Conservation (phyloP, 2,113 vertebrate species). For the Zootoca vivipara region DNA sequence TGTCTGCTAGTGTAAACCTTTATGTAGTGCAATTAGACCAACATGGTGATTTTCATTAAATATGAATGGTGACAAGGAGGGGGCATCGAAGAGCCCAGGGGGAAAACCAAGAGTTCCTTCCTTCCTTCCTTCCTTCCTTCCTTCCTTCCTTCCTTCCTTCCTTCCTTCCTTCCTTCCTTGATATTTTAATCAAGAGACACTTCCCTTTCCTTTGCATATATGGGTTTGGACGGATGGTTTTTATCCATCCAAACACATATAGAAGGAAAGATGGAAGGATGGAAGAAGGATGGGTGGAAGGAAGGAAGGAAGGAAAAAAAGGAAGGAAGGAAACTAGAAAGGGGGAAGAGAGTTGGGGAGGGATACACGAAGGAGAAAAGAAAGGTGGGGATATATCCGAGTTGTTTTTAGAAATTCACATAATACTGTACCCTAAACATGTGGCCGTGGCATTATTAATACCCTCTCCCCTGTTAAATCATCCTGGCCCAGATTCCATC, state of each 20-base stretch:
- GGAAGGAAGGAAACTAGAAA: neutral
- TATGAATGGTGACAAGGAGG: slow-evolving; percentile 71
- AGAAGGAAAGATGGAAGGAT: neutral
- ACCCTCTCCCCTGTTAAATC: neutral
- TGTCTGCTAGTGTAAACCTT: slow-evolving; percentile 81
- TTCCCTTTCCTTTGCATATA: neutral
- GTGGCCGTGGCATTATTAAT: neutral
- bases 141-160: neutral
- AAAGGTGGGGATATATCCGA: neutral
- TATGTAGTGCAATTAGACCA: slow-evolving; percentile 79
- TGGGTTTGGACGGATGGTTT: too few relatives aligned
- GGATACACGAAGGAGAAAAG: neutral
- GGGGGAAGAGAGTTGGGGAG: neutral
- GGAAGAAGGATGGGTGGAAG: too few relatives aligned
- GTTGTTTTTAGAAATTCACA: neutral
- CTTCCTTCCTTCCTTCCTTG: neutral
- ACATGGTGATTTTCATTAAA: slow-evolving; percentile 75
- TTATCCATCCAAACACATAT: neutral
- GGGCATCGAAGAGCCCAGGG: slow-evolving; percentile 41
- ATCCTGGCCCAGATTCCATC: neutral
- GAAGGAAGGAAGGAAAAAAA: neutral
- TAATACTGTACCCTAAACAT: too few relatives aligned
- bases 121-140: neutral
- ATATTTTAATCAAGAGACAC: neutral
- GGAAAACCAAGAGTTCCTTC: slow-evolving; percentile 30